Conservation (phyloP, 2,888 invertebrate species). For the Leptinotarsa rubiginosa region DNA sequence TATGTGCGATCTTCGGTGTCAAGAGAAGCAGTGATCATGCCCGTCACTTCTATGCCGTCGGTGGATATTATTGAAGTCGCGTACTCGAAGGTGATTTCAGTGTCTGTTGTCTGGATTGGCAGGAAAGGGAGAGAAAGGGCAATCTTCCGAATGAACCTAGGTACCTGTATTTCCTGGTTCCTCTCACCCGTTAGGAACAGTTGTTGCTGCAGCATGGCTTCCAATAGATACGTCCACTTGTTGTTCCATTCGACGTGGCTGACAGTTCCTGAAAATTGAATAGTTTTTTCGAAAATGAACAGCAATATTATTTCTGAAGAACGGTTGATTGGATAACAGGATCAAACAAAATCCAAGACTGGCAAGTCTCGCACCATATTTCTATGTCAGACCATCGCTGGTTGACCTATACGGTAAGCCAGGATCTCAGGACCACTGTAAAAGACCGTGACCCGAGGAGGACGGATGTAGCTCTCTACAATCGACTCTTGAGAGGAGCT, state of each 20-base stretch:
- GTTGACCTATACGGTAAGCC: no score
- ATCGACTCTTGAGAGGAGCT: no score
- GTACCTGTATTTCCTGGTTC: constrained; percentile 78
- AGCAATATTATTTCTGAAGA: no score
- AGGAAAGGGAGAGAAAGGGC: constrained; percentile 62
- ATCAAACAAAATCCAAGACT: no score
- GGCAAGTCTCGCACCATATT: no score
- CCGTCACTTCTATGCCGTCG: constrained; percentile 60
- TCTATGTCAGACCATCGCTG: no score
- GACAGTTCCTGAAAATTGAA: constrained; percentile 52
- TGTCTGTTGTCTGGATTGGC: constrained; percentile 55
- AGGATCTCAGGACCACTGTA: no score
- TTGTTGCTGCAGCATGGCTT: constrained; percentile 85
- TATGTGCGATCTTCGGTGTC: constrained; percentile 45
- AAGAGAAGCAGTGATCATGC: constrained; percentile 54
- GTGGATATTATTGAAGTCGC: constrained; percentile 58
- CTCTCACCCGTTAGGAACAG: constrained; percentile 75
- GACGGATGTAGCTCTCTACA: no score
- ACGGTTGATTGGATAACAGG: no score
- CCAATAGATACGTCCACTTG: constrained; percentile 91
- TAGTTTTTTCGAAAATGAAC: not conserved
- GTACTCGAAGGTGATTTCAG: constrained; percentile 58
- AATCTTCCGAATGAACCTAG: constrained; percentile 71
- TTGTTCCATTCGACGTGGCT: constrained; percentile 56
- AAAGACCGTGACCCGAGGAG: no score